Evolutionary conservation across 2,888 invertebrate genomes (phyloP), one percentile per base, ranked within the genome.

Genomic region (Amphipoea lucens): DNA sequence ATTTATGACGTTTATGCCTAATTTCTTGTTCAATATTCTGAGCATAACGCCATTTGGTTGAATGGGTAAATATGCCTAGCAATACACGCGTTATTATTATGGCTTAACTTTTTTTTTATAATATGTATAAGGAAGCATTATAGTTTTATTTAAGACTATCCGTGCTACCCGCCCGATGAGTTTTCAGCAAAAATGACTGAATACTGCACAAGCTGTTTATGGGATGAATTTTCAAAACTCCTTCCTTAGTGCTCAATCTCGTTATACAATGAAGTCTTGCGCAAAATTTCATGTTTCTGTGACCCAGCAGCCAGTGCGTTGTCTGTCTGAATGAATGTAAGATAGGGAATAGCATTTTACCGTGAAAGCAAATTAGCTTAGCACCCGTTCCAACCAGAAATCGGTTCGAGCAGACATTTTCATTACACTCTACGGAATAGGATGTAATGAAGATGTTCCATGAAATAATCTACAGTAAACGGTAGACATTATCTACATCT

Each of bases 1-100:
- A 60, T 48, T 60, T 78, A 60, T 66, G 36, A 60, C 23, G 51
- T 48, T 60, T 78, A 60, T 66, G 42, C 62, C 45, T 29, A 54
- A 67, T 67, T 67, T 23, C 40, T 17, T 62, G 20, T 67, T 81
- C 67, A 84, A 40, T 84, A 71, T 81, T 84, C 70, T 71, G 36
- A 62, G 40, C 62, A 67, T 40, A 60, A 40, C 23, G 51, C 57
- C 51, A 65, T 77, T 66, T 57, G 42, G 23, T 54, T 14, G 40
- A 67, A 48, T 84, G 9, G 29, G 66, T 48, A 81, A 84, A 81
- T 84, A 81, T 71, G 17, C 1, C 17, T 40, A 23, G 51, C 12
- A 54, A 54, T 48, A 70, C 62, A 62, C n/a, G 42, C 36, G 76
- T 66, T 60, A 23, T 51, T 14, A 9, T 12, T 65, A 23, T 7